Evolutionary conservation across 2,113 vertebrate species (phyloP).

Genomic region (Collichthys lucidus): DNA sequence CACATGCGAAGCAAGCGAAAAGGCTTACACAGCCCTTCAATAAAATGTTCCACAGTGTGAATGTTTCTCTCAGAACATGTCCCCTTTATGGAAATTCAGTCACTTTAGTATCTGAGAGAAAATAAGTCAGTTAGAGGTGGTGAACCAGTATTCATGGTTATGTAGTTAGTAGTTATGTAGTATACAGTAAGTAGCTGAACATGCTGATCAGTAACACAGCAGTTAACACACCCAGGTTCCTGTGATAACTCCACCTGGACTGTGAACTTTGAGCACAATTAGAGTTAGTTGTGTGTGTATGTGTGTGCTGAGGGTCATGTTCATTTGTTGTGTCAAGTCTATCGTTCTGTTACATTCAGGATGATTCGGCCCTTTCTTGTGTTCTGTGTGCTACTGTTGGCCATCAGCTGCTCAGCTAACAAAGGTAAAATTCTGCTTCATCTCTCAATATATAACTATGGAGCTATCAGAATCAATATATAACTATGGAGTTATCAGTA

Average conservation of each 20-base stretch:
- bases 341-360: slow-evolving; percentile 4
- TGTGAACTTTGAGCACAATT: slow-evolving; percentile 42
- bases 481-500: neutral
- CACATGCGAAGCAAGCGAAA: neutral
- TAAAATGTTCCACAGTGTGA: neutral
- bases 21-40: neutral
- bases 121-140: neutral
- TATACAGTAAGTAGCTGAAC: neutral
- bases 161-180: neutral
- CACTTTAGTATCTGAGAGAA: neutral
- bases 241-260: slow-evolving; percentile 2
- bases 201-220: slow-evolving; percentile 15
- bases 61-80: too few relatives aligned
- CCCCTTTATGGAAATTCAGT: neutral
- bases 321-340: neutral
- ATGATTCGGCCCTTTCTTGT: slow-evolving; percentile 35
- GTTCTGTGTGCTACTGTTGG: slow-evolving; percentile 41
- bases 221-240: slow-evolving; percentile 20
- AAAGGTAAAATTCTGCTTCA: slow-evolving; percentile 36
- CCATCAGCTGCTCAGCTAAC: slow-evolving; percentile 37
- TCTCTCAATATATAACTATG: neutral
- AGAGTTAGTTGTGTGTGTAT: neutral
- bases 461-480: neutral
- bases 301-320: slow-evolving; percentile 3
- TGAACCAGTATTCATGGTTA: neutral